phyloP scores from a whole-genome alignment of 2,797 vertebrate genomes.

The Antennarius maculatus region DNA sequence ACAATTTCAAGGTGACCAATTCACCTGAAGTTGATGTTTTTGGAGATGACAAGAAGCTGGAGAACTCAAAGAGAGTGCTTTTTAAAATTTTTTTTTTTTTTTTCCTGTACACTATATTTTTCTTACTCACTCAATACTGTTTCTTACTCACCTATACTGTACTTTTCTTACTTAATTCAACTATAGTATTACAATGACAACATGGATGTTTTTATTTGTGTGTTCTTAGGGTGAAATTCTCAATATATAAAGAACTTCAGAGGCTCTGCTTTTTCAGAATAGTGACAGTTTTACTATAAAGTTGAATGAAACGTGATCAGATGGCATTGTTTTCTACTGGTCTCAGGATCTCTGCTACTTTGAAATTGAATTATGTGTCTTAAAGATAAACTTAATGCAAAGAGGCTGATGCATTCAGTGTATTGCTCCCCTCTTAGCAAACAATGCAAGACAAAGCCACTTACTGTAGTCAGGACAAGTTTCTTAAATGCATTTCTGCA shows the following conservation, averaged over 20 bases:
- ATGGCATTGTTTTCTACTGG: constrained; percentile 62
- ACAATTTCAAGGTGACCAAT: too few species aligned
- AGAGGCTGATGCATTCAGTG: constrained; percentile 59
- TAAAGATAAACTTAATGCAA: constrained; percentile 80
- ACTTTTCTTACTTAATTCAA: too few species aligned
- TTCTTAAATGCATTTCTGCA: constrained; percentile 76
- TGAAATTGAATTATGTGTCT: constrained; percentile 76
- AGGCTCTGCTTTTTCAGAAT: constrained; percentile 41
- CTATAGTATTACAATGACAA: constrained; percentile 31
- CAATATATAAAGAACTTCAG: constrained; percentile 63
- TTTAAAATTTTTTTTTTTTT: too few species aligned
- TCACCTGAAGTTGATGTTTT: too few species aligned
- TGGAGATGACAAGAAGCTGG: too few species aligned
- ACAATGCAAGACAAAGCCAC: constrained; percentile 78
- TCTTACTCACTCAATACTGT: too few species aligned
- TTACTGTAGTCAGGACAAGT: constrained; percentile 74
- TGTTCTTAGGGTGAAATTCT: constrained; percentile 53
- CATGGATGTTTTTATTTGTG: constrained; percentile 44
- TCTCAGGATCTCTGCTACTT: constrained; percentile 68
- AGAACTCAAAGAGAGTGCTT: too few species aligned
- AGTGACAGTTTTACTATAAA: constrained; percentile 61
- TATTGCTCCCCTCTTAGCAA: constrained; percentile 70
- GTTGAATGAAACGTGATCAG: constrained; percentile 74
- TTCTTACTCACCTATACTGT: too few species aligned
- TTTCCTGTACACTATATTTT: too few species aligned